Percentiles rank a stretch among this genome's conserved stretches.
Conservation (phyloP, 2,113 vertebrate species). For the Gasterosteus nipponicus region DNA sequence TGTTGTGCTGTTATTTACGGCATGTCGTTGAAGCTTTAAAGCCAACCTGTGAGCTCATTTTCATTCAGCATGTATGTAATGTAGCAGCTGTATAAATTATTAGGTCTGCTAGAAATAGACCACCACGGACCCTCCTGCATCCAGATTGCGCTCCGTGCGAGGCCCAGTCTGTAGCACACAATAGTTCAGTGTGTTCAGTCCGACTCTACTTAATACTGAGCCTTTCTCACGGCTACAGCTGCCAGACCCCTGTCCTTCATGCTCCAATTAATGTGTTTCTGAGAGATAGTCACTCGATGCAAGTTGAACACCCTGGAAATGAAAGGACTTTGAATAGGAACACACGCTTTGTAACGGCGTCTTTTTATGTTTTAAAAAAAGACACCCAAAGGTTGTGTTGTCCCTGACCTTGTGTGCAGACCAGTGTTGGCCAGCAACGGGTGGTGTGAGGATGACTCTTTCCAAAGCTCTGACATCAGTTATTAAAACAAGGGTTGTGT, state of each 20-base stretch:
- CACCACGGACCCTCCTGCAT: not conserved
- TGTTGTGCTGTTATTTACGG: constrained; percentile 26
- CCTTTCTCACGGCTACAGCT: constrained; percentile 1
- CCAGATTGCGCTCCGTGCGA: constrained; percentile 6
- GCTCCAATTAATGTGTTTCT: not conserved
- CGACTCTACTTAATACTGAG: not conserved
- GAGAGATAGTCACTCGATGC: not conserved
- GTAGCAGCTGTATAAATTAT: constrained; percentile 30
- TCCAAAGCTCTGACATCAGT: not conserved
- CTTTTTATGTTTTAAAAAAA: not conserved
- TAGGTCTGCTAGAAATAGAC: constrained; percentile 2
- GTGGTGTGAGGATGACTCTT: not conserved
- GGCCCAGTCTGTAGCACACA: constrained; percentile 4
- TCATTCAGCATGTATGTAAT: constrained; percentile 25
- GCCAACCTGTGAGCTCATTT: constrained; percentile 28
- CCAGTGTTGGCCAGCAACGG: no score
- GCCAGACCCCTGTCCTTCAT: not conserved
- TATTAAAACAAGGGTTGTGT: not conserved
- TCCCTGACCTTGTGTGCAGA: not conserved
- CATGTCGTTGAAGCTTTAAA: constrained; percentile 42
- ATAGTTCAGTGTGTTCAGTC: not conserved
- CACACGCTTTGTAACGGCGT: not conserved
- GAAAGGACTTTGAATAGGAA: not conserved
- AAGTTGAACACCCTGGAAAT: not conserved
- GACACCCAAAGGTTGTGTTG: not conserved